These are phyloP conservation scores for Drosophila novamexicana DNA, from an alignment of 1,140 invertebrate species.

Conservation along the genomic window DNA sequence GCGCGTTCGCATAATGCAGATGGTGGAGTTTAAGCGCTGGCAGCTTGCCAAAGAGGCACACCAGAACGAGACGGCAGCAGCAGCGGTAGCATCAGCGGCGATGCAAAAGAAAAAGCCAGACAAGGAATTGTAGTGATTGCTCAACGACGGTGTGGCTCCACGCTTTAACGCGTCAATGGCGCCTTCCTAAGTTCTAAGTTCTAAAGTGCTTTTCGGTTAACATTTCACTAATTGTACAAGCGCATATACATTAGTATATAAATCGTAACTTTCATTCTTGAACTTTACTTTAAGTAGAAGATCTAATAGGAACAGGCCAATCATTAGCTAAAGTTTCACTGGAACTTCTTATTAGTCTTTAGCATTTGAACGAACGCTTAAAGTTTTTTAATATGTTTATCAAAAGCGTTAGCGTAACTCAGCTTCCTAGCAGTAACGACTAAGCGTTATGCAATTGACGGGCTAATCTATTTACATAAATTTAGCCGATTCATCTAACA, in stretches of 20 bases:
- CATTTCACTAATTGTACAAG: conserved; percentile 40
- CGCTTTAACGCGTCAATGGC: conserved; percentile 20
- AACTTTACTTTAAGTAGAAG: conserved; percentile 57
- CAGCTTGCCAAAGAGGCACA: conserved; percentile 72
- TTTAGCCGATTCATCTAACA: conserved; percentile 11
- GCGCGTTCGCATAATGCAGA: conserved; percentile 76
- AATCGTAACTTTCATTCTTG: conserved; percentile 38
- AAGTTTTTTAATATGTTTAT: not conserved
- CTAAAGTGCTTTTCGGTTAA: conserved; percentile 51
- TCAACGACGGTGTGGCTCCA: conserved; percentile 5
- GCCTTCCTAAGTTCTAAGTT: conserved; percentile 27
- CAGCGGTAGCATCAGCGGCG: conserved; percentile 9
- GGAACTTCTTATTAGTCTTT: conserved; percentile 16
- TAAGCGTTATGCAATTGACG: conserved; percentile 16
- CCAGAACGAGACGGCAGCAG: conserved; percentile 50
- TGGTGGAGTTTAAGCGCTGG: conserved; percentile 83
- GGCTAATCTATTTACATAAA: conserved; percentile 6
- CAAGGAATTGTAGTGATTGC: conserved; percentile 76
- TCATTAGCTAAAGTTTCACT: conserved; percentile 19
- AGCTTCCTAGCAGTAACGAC: conserved; percentile 49
- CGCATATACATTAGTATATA: conserved; percentile 31
- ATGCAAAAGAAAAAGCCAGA: conserved; percentile 66
- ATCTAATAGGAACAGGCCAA: not conserved
- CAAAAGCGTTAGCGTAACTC: conserved; percentile 21
- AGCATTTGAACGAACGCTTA: conserved; percentile 39